Base-by-base conservation (phyloP, 2,797 vertebrate species). In the Fundulus diaphanus region DNA sequence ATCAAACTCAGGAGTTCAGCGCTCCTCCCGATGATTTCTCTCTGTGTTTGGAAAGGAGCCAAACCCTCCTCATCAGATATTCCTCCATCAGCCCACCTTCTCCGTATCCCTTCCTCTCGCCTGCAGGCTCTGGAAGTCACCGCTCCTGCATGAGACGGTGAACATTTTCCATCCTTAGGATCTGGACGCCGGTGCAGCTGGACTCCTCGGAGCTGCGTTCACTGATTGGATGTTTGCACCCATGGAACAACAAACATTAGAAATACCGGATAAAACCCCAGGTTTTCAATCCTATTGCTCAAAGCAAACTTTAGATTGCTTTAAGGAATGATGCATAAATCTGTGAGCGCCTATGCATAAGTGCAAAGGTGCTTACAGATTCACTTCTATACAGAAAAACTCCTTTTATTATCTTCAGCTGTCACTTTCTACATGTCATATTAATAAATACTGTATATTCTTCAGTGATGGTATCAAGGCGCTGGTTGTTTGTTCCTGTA, bases 1-100 rank as follows among this genome's bases (percentile, higher is more conserved):
- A 16, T 73, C 71, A 49, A 61, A 65, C 57, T 54, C 44, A 27
- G 63, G 72, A 70, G 33, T 52, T 65, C 72, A 54, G 63, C 27
- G 24, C 49, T 70, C 68, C 22, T 35, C 37, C 48, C 3, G 16
- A 9, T 63, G 44, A 42, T 63, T 68, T 74, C 65, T 66, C 49
- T 6, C 5, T 4, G 29, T 11, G 61, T 52, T 37, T 70, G 74
- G 22, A 42, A 52, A 8, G 3, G 35, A 33, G 27, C 57, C 56
- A 63, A 51, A 40, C 44, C 68, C 40, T 42, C 61, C 61, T 51
- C 72, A 48, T 65, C 72, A n/a, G n/a, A 11, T 56, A 42, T 22
- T 57, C 51, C 52, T 59, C 51, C 31, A 31, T 59, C 63, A 37
- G 27, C 24, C 37, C 31, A 22, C 20, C 3, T 7, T n/a, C 31